phyloP scores from a whole-genome alignment of 2,888 invertebrate species.

The Periphyllus acericola region DNA sequence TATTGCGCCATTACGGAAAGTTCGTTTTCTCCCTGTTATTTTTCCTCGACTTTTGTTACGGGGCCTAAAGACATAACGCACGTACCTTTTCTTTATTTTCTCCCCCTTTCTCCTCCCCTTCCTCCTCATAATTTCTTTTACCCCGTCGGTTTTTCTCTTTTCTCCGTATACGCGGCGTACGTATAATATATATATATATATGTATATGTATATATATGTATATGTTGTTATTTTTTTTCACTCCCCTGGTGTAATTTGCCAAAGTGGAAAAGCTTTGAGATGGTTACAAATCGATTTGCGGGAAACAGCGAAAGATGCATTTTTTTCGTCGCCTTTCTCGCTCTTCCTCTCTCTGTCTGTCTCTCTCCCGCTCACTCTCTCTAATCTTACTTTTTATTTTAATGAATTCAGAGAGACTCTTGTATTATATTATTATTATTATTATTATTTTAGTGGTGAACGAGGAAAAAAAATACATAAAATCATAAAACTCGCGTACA shows the following conservation, averaged over 20 bases:
- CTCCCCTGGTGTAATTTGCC: constrained; percentile 54
- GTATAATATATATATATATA: not conserved
- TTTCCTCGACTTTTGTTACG: constrained; percentile 37
- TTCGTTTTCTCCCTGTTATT: constrained; percentile 42
- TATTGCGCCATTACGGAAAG: constrained; percentile 60
- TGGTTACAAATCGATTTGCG: constrained; percentile 50
- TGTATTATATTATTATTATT: not conserved
- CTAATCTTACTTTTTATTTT: constrained; percentile 12
- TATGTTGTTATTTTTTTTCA: not conserved
- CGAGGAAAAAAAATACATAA: not conserved
- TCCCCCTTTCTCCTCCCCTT: not conserved
- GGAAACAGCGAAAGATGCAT: constrained; percentile 42
- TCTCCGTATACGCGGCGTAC: not conserved
- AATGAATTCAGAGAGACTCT: not conserved
- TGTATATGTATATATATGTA: not conserved
- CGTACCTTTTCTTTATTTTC: constrained; percentile 14
- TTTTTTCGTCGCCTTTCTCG: too few species aligned
- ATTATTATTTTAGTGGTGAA: not conserved
- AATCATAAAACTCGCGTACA: constrained; percentile 10
- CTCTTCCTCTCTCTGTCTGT: too few species aligned
- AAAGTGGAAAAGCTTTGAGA: constrained; percentile 56
- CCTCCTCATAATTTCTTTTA: not conserved
- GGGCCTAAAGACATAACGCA: constrained; percentile 55
- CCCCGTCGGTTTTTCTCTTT: not conserved
- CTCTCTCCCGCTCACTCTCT: not conserved